Evolutionary conservation across 2,888 invertebrate species (phyloP), one percentile per base, ranked within the genome.

Genomic region (Patella ulyssiponensis): DNA sequence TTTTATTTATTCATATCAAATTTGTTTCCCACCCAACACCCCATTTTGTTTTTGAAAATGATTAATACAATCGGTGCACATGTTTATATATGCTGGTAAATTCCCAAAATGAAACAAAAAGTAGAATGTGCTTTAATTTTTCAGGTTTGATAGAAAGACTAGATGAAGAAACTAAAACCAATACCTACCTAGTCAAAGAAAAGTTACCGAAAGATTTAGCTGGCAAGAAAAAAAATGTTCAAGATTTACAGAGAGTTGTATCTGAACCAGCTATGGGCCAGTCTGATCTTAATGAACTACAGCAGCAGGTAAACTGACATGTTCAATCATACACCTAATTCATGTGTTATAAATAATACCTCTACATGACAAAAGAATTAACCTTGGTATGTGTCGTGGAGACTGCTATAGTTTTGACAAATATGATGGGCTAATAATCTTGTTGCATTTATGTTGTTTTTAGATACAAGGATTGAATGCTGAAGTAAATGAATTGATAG

Each of bases 121-220:
- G 12, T 14, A 73, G 20, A 54, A 12, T 72, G 12, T 76, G 44
- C 11, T 77, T 64, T 12, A 15, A 71, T 27, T 20, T 52, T 54
- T 3, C 81, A 93, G 93, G 94, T 70, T 93, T 96, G 76, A 92
- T 96, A 72, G 94, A 95, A 89, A 94, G 95, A 84, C 92, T 96
- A 82, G 94, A 95, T 87, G 95, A 96, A 89, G 96, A 96, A 92
- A 94, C 95, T 69, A 94, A 95, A 92, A 94, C 95, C 64, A 95
- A 95, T 88, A 93, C 93, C 79, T 96, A 95, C 91, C 93, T 97
- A 80, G 94, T 94, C 0, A 95, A 95, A 81, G 96, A 96, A 87
- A 96, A 96, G 89, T 90, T 97, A 75, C 96, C 96, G 0, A 94
- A 94, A 85, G 97, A 97, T 91, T 93, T 95, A 71, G 91, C 93